Conservation (phyloP, 2,888 invertebrate genomes). For the Alentia gelatinosa region DNA sequence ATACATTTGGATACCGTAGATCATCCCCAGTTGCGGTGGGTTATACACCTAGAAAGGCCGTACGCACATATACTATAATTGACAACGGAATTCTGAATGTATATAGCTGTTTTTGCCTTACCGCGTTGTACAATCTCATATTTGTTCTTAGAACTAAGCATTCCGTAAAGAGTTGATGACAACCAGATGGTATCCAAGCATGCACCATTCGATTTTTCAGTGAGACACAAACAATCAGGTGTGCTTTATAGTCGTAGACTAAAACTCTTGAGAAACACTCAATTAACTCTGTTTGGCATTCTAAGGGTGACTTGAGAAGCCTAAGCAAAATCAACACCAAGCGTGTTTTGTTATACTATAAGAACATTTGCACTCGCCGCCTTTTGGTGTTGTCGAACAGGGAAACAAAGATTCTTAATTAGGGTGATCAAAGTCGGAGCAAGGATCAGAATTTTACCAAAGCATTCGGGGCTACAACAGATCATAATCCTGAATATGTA, state of each 20-base stretch:
- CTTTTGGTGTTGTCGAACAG: not conserved
- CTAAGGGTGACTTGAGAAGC: not conserved
- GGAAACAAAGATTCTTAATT: not conserved
- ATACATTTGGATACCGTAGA: not conserved
- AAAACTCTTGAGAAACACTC: not conserved
- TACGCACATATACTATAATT: not conserved
- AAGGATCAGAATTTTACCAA: slow-evolving; percentile 12
- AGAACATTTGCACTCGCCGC: not conserved
- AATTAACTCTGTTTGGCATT: not conserved
- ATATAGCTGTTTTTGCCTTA: not conserved
- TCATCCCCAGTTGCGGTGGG: not conserved
- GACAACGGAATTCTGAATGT: not conserved
- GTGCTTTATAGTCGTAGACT: not conserved
- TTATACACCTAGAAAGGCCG: not conserved
- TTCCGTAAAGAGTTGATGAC: not conserved
- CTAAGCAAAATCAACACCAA: not conserved
- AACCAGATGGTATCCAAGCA: not conserved
- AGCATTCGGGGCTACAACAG: not conserved
- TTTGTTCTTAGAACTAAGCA: not conserved
- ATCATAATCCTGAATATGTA: slow-evolving; percentile 17
- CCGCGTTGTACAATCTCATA: slow-evolving; percentile 16
- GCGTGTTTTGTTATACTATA: not conserved
- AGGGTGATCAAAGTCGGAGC: not conserved
- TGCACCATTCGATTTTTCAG: not conserved
- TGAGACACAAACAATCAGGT: not conserved